Evolutionary conservation across 2,888 invertebrate species (phyloP), one percentile per base, ranked within the genome.

Genomic region (Cyaniris semiargus): DNA sequence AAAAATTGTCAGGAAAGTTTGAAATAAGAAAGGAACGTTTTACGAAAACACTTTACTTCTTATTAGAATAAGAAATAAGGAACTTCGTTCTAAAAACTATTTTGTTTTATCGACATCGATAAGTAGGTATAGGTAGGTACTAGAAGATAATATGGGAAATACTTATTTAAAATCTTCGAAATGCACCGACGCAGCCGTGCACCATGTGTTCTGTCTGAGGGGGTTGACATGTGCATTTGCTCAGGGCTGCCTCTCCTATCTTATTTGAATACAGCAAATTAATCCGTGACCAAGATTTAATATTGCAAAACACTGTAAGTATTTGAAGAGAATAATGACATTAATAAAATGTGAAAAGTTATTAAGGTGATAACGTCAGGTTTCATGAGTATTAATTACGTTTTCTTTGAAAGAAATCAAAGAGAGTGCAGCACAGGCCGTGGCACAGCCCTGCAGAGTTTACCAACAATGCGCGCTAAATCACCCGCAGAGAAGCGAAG

Each of bases 401-500:
- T 44, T 44, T 13, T 13, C 13, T 44, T 44, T 44, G 13, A 13
- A 13, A 13, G 18, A 53, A 48, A 48, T 48, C 0, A 48, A 4
- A 15, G 15, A 48, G 15, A 48, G 15, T 48, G 15, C 34, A 38
- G 71, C 15, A 70, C 3, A 31, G 74, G 76, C 76, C 38, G 71
- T 38, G 83, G 83, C 84, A 79, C 86, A 90, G 77, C 90, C 91
- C 90, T 91, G 84, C 58, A 80, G 78, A 81, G 82, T 84, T 82
- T 80, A 85, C 84, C 83, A 85, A 87, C 88, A 89, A 88, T 87
- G 86, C 84, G 81, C 85, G 88, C 85, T 87, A 90, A 91, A 90
- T 92, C 91, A 92, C 91, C 91, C 91, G 90, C 91, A 86, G 88
- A 90, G 91, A 84, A 81, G 80, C 81, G 77, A 76, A 79, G 83